A percentile compares a stretch with the other conserved stretches of the same genome.
Conservation (phyloP, 2,888 invertebrate genomes). For the Hemicrepidius hirtus region DNA sequence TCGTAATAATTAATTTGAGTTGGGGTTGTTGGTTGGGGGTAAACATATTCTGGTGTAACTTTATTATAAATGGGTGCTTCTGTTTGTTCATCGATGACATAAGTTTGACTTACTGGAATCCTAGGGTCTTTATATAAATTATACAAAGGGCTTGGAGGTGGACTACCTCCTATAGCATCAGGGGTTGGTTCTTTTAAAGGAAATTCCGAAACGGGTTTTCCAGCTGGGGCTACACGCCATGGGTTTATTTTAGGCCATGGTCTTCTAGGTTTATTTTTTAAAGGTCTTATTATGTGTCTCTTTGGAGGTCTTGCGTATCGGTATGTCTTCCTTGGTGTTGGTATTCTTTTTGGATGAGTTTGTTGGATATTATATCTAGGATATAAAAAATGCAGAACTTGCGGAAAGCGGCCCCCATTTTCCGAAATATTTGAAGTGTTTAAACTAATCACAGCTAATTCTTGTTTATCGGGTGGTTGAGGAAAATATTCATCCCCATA, state of each 20-base stretch:
- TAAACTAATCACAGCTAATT: constrained; percentile 14
- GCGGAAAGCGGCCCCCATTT: background rate
- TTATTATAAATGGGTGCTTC: background rate
- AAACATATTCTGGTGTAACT: constrained; percentile 1
- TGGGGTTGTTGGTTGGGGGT: background rate
- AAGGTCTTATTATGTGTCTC: background rate
- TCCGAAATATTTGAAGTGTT: constrained; percentile 1
- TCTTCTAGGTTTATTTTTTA: background rate
- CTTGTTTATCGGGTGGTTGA: background rate
- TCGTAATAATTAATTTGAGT: too few relatives aligned
- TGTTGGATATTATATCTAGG: background rate
- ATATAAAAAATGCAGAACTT: background rate
- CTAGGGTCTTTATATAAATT: constrained; percentile 31
- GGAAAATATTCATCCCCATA: background rate
- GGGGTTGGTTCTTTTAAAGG: constrained; percentile 44
- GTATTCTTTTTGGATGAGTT: background rate
- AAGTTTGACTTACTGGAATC: constrained; percentile 21
- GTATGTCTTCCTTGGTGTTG: background rate
- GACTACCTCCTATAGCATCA: constrained; percentile 39
- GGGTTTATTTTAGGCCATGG: background rate
- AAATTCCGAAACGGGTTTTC: constrained; percentile 27
- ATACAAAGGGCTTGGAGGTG: constrained; percentile 37
- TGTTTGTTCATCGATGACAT: background rate
- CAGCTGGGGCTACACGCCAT: constrained; percentile 29
- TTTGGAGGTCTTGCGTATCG: background rate